Conservation (phyloP, 2,888 invertebrate genomes). For the Schrankia costaestrigalis region DNA sequence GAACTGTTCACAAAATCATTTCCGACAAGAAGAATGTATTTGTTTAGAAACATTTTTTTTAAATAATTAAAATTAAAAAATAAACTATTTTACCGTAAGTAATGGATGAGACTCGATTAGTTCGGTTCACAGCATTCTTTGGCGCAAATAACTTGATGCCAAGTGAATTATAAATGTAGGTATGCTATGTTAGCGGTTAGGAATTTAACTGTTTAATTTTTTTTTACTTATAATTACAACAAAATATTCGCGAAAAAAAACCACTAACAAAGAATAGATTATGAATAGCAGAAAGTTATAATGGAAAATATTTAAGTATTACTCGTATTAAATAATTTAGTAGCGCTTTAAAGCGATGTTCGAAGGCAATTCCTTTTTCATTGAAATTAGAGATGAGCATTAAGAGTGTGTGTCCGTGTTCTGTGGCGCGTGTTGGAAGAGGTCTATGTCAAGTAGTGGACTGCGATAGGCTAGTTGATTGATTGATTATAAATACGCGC, state of each 20-base stretch:
- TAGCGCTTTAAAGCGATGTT: too few species aligned
- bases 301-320: too few species aligned
- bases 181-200: slow-evolving; percentile 37
- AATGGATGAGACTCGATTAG: slow-evolving; percentile 15
- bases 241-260: slow-evolving; percentile 13
- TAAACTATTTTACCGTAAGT: slow-evolving; percentile 8
- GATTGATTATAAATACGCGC: too few species aligned
- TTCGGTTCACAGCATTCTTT: slow-evolving; percentile 25
- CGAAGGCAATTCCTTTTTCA: too few species aligned
- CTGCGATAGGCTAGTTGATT: too few species aligned
- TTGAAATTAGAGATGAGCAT: too few species aligned
- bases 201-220: slow-evolving; percentile 33
- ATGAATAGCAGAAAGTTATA: slow-evolving; percentile 1
- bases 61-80: not conserved
- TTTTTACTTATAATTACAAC: slow-evolving; percentile 20
- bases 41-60: not conserved
- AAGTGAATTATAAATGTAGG: slow-evolving; percentile 26
- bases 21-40: not conserved
- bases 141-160: slow-evolving; percentile 27
- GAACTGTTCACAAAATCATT: too few species aligned
- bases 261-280: slow-evolving; percentile 7
- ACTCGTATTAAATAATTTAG: too few species aligned
- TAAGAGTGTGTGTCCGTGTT: too few species aligned
- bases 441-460: too few species aligned
- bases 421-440: too few species aligned